Evolutionary conservation across 2,113 vertebrate genomes (phyloP).

Genomic region (Chinchilla lanigera): DNA sequence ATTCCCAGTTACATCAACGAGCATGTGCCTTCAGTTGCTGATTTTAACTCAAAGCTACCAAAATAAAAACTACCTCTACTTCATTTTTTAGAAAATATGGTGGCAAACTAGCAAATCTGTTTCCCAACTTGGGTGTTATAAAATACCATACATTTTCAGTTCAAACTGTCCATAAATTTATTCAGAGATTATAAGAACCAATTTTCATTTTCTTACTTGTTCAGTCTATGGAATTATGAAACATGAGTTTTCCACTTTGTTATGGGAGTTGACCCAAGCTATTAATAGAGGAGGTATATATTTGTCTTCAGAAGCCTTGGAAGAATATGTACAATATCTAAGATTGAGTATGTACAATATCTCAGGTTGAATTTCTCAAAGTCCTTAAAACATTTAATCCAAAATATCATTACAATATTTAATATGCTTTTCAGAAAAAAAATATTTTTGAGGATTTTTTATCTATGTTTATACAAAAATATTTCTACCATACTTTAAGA

Average conservation of each 20-base stretch:
- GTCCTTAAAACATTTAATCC: constrained; percentile 42
- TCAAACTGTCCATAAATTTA: constrained; percentile 41
- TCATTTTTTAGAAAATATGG: constrained; percentile 28
- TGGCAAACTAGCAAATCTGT: not conserved
- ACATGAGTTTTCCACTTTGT: not conserved
- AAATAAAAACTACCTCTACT: constrained; percentile 25
- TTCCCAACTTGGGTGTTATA: not conserved
- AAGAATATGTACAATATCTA: not conserved
- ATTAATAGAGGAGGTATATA: not conserved
- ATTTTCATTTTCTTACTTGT: constrained; percentile 32
- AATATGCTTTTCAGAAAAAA: constrained; percentile 14
- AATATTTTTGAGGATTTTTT: constrained; percentile 72
- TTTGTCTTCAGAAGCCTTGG: not conserved
- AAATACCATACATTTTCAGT: constrained; percentile 30
- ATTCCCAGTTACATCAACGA: constrained; percentile 37
- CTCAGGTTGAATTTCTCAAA: not conserved
- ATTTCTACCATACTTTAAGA: not conserved
- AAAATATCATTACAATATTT: constrained; percentile 39
- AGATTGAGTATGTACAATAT: not conserved
- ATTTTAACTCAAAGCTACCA: constrained; percentile 41
- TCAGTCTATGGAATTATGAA: constrained; percentile 26
- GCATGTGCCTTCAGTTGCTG: not conserved
- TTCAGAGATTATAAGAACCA: constrained; percentile 40
- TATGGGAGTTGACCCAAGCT: not conserved
- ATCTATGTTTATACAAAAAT: constrained; percentile 45